Base-by-base conservation (phyloP, 2,888 invertebrate genomes). In the Hyalella azteca region DNA sequence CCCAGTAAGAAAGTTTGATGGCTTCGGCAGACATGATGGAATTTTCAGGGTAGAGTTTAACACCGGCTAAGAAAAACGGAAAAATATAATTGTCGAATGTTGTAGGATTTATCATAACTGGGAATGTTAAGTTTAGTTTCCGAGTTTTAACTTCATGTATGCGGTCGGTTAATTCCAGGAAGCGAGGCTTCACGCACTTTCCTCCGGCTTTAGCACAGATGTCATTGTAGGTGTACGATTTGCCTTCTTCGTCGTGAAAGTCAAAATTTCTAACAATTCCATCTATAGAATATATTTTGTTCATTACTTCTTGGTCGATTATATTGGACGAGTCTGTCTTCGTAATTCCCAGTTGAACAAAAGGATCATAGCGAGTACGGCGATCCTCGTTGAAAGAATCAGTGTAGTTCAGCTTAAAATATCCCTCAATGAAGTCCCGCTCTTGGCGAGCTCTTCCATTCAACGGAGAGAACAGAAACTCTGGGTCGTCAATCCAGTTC, bases 41-140 rank as follows among this genome's bases (percentile, higher is more conserved):
- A 94, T 94, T 95, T 81, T 91, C 91, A 15, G 95, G 95, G 88
- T 96, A 97, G 82, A 94, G 92, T 86, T 92, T 91, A 0, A 95
- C 93, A 0, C 96, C 96, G 1, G 96, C 97, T 87, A 97, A 95
- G 89, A 92, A 95, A 0, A 96, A 94, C 0, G 95, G 95, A 87
- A 95, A 94, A 36, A 94, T 92, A 86, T 95, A 94, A 0, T 93
- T 92, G 87, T 95, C 94, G 93, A 94, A 95, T 9, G 95, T 95
- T 40, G 93, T 93, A 29, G 36, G 32, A 36, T 48, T 48, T n/a
- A 75, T 29, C 75, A 75, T 75, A 19, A 75, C 48, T 39, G 75
- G 75, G 41, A 26, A 75, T 22, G 45, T 3, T 19, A 75, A 41
- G 29, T 75, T 29, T n/a, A 36, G 39, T 22, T 40, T 13, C 13